Conservation (phyloP, 2,113 vertebrate species). For the Microcebus tavaratra region DNA sequence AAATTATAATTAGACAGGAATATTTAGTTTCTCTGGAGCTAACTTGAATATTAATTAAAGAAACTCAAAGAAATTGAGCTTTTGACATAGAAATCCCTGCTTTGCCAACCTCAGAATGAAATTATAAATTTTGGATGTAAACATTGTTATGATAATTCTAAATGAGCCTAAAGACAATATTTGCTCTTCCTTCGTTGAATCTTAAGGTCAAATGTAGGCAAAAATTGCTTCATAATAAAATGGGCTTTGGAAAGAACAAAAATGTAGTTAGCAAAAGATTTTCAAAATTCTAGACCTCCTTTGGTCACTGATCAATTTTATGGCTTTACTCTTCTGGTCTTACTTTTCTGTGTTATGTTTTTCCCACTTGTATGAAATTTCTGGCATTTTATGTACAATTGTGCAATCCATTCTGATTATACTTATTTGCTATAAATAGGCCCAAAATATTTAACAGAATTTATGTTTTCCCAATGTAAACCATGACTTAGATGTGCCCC, state of each 20-base stretch:
- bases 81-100: constrained; percentile 5
- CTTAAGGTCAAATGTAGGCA: not conserved
- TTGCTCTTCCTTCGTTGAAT: not conserved
- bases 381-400: not conserved
- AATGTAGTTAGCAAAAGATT: not conserved
- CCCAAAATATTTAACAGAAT: not conserved
- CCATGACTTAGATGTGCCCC: not conserved
- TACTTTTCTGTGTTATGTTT: not conserved
- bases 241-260: not conserved
- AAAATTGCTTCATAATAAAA: not conserved
- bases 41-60: not conserved
- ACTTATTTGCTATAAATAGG: not conserved
- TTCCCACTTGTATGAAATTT: not conserved
- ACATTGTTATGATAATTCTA: not conserved
- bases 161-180: not conserved
- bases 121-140: not conserved
- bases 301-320: not conserved
- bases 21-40: not conserved
- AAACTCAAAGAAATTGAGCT: not conserved
- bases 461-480: constrained; percentile 4
- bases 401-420: not conserved
- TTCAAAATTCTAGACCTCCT: not conserved
- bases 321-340: not conserved
- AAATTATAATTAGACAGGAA: not conserved
- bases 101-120: not conserved